Conservation (phyloP, 2,797 vertebrate genomes). For the Glossophaga mutica region DNA sequence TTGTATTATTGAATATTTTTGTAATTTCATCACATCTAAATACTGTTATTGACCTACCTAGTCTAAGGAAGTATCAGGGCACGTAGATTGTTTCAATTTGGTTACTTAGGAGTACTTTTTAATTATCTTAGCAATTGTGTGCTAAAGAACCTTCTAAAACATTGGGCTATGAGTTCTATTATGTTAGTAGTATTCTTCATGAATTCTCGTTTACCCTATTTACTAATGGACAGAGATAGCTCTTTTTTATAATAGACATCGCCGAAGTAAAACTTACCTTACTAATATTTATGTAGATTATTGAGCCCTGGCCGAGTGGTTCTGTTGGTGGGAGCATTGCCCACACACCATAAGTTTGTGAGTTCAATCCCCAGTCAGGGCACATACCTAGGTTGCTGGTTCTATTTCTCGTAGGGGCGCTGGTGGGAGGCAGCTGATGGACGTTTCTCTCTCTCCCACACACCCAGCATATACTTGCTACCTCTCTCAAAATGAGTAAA, state of each 20-base stretch:
- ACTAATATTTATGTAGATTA: slow-evolving; percentile 10
- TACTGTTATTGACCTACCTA: background rate
- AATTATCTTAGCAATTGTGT: background rate
- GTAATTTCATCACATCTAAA: background rate
- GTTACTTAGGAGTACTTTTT: background rate
- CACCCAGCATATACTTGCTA: too few relatives aligned
- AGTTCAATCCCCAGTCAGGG: too few relatives aligned
- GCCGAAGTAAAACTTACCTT: background rate
- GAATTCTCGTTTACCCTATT: slow-evolving; percentile 1
- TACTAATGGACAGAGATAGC: background rate
- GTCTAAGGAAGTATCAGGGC: background rate
- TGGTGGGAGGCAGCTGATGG: too few relatives aligned
- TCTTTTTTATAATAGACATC: background rate
- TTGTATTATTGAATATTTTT: slow-evolving; percentile 1
- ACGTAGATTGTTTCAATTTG: background rate
- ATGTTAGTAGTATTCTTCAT: background rate
- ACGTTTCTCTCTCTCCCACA: too few relatives aligned
- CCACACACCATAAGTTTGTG: too few relatives aligned
- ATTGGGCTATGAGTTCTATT: background rate
- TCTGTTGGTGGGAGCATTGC: too few relatives aligned
- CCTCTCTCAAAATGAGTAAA: too few relatives aligned
- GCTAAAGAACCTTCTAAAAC: slow-evolving; percentile 29
- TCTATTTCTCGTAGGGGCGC: too few relatives aligned
- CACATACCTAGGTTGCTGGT: too few relatives aligned
- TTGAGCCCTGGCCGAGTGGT: background rate